Conservation (phyloP, 1,140 invertebrate genomes). For the Drosophila orosa region DNA sequence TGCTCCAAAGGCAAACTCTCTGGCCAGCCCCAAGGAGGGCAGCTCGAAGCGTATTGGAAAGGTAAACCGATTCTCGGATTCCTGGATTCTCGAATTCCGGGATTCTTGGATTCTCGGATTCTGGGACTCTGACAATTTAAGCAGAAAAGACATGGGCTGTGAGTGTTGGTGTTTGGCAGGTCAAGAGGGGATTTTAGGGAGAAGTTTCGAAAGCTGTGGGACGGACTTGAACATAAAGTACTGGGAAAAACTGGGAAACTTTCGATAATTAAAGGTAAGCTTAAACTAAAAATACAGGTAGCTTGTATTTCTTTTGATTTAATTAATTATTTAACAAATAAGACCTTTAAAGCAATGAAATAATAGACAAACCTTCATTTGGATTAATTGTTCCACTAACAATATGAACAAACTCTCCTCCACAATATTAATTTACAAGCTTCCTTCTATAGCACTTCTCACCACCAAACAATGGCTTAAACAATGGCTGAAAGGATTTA, state of each 20-base stretch:
- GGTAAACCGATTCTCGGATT: conserved; percentile 30
- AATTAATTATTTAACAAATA: no score
- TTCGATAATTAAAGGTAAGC: no score
- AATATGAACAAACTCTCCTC: background rate
- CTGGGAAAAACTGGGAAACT: no score
- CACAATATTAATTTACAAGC: background rate
- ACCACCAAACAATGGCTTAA: conserved; percentile 16
- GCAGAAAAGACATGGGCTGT: background rate
- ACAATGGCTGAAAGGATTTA: background rate
- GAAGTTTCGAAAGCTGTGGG: background rate
- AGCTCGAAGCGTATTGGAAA: conserved; percentile 30
- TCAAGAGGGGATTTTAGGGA: no score
- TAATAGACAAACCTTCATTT: background rate
- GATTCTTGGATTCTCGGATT: conserved; percentile 2
- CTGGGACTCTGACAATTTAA: conserved; percentile 2
- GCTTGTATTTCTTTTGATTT: no score
- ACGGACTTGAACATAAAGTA: background rate
- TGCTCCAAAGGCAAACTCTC: conserved; percentile 3
- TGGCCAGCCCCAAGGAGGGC: conserved; percentile 9
- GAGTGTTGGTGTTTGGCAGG: background rate
- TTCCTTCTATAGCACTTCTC: background rate
- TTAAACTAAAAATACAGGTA: no score
- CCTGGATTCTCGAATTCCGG: background rate
- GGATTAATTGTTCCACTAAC: background rate
- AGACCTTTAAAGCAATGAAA: background rate